These are phyloP conservation scores for Brachionus calyciflorus DNA, from an alignment of 1,140 invertebrate genomes.

Conservation along the genomic window DNA sequence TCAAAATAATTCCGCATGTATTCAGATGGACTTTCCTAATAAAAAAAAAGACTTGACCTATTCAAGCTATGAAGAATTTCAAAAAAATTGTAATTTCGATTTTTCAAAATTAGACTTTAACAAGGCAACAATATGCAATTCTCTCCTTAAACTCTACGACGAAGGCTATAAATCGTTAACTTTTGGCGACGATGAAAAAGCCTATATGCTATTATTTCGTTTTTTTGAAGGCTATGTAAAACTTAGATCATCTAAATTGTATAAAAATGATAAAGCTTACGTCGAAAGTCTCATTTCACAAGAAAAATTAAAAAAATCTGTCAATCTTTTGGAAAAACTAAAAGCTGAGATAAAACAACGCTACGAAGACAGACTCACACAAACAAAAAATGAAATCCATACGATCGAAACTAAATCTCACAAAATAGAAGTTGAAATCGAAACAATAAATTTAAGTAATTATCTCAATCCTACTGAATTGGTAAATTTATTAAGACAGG, in stretches of 20 bases:
- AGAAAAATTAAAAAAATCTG: constrained; percentile 21
- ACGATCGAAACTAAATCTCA: neutral
- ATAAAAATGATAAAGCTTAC: constrained; percentile 15
- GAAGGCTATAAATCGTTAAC: neutral
- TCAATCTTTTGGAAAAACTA: neutral
- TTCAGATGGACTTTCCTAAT: neutral
- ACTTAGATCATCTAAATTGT: constrained; percentile 1
- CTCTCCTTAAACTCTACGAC: constrained; percentile 31
- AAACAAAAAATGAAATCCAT: neutral
- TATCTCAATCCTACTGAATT: constrained; percentile 15
- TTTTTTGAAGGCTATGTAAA: constrained; percentile 31
- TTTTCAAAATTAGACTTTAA: constrained; percentile 38
- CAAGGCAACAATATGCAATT: constrained; percentile 14
- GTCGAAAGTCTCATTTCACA: constrained; percentile 38
- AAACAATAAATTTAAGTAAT: neutral
- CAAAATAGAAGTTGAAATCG: neutral
- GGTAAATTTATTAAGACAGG: neutral
- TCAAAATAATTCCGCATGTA: too few relatives aligned
- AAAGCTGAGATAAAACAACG: constrained; percentile 1
- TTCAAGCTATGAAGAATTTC: constrained; percentile 32
- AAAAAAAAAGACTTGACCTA: constrained; percentile 43
- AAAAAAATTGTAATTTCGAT: neutral
- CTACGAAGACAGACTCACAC: neutral
- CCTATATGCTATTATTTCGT: constrained; percentile 5
- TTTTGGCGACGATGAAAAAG: constrained; percentile 21